These are phyloP conservation scores for Diloba caeruleocephala DNA, from an alignment of 2,888 invertebrate species.

Conservation along the genomic window DNA sequence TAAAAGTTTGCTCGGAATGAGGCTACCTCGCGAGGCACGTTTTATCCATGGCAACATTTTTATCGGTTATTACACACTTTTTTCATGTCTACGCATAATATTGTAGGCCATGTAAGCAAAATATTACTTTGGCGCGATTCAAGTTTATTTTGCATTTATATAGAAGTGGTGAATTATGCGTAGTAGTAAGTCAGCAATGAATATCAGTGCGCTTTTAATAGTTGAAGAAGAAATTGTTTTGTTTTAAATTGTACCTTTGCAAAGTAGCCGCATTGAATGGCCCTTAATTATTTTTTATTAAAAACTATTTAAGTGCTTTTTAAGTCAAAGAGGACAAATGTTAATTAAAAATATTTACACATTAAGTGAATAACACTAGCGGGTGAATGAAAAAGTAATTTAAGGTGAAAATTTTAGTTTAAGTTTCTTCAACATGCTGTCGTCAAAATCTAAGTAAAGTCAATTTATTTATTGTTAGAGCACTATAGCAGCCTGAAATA, in stretches of 20 bases:
- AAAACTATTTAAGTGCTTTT: constrained; percentile 54
- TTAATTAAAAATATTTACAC: constrained; percentile 54
- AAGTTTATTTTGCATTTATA: constrained; percentile 6
- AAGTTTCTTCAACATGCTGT: constrained; percentile 13
- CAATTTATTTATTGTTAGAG: not conserved
- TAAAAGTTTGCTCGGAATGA: constrained; percentile 43
- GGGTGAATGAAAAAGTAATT: constrained; percentile 60
- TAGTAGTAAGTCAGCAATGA: too few species aligned
- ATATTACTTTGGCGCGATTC: too few species aligned
- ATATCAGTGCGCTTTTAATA: too few species aligned
- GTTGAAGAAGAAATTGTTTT: too few species aligned
- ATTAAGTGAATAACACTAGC: constrained; percentile 65
- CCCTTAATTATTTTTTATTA: constrained; percentile 42
- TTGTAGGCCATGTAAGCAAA: constrained; percentile 3
- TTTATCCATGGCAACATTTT: constrained; percentile 19
- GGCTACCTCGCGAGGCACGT: constrained; percentile 30
- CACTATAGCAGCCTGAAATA: constrained; percentile 26
- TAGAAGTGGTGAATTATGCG: not conserved
- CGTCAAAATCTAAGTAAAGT: constrained; percentile 23
- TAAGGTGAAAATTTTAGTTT: constrained; percentile 50
- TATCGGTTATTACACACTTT: constrained; percentile 16
- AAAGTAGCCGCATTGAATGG: constrained; percentile 25
- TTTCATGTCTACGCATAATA: constrained; percentile 18
- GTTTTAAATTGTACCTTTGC: constrained; percentile 5
- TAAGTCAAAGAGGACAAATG: constrained; percentile 63